Conservation (phyloP, 2,888 invertebrate species). For the Macrophya alboannulata region DNA sequence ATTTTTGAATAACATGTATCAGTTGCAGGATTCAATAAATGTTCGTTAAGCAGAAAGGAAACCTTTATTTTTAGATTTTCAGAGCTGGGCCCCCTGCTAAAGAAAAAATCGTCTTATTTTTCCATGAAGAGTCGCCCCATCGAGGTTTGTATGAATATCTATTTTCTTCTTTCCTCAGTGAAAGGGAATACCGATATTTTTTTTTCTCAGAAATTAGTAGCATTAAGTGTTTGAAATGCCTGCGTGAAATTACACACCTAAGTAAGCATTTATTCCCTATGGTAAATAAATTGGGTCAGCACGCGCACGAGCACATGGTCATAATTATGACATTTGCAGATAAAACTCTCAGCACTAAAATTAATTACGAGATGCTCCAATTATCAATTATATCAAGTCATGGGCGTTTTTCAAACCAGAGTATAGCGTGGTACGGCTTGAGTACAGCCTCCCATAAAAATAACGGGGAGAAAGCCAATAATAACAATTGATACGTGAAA, state of each 20-base stretch:
- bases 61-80: too few relatives aligned
- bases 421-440: too few relatives aligned
- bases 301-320: neutral
- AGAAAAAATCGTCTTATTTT: too few relatives aligned
- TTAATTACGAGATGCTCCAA: conserved; percentile 18
- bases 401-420: conserved; percentile 3
- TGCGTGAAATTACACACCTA: neutral
- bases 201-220: neutral
- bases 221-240: conserved; percentile 18
- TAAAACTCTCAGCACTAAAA: neutral
- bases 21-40: too few relatives aligned
- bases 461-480: neutral
- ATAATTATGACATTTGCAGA: conserved; percentile 19
- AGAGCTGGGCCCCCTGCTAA: too few relatives aligned
- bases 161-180: neutral
- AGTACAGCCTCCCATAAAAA: neutral
- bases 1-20: too few relatives aligned
- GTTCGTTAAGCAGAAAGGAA: too few relatives aligned
- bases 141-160: neutral
- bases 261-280: conserved; percentile 29
- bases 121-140: neutral
- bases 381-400: conserved; percentile 30
- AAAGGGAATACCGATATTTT: too few relatives aligned
- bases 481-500: neutral
- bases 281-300: conserved; percentile 35